Evolutionary conservation across 2,797 vertebrate species (phyloP), one percentile per base, ranked within the genome.

Genomic region (Phyllotis vaccarum): DNA sequence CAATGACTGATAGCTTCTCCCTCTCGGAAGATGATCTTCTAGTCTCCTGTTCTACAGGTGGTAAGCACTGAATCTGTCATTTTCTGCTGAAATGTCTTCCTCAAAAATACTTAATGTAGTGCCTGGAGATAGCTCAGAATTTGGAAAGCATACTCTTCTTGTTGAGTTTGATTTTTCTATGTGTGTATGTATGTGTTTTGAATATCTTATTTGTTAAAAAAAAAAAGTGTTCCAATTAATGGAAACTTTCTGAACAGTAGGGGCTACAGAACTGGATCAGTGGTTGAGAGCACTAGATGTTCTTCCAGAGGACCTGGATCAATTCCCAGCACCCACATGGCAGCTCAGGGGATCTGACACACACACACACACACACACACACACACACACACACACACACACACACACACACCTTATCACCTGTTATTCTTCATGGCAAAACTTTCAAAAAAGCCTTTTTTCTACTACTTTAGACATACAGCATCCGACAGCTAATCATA

Each of bases 21-120:
- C 10, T 86, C 74, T 76, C 52, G 46, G 29, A 82, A 92, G 49
- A 87, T 13, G 79, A 76, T 34, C 64, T 82, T 37, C 93, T 86
- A 74, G 7, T 79, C 87, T 21, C 56, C n/a, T 86, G 43, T 95
- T 46, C 62, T 49, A 52, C 66, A 86, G 78, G 60, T 78, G 56
- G 29, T 40, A 76, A 94, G 72, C 79, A 14, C 64, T 78, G 76
- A 96, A 46, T 90, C 74, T 93, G 31, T 56, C 93, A 70, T 86
- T 94, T 95, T 75, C 95, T 64, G 43, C 54, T 64, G 12, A 94
- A 95, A 46, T 83, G 78, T 60, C 56, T 90, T 91, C 24, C 22
- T 5, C 60, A 81, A 74, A 86, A 85, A 92, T 66, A 72, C 21
- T 79, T 40, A 62, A 29, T 43, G 49, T 54, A 52, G 27, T 60